These are phyloP conservation scores for Lateolabrax maculatus DNA, from an alignment of 2,797 vertebrate species.

Conservation along the genomic window DNA sequence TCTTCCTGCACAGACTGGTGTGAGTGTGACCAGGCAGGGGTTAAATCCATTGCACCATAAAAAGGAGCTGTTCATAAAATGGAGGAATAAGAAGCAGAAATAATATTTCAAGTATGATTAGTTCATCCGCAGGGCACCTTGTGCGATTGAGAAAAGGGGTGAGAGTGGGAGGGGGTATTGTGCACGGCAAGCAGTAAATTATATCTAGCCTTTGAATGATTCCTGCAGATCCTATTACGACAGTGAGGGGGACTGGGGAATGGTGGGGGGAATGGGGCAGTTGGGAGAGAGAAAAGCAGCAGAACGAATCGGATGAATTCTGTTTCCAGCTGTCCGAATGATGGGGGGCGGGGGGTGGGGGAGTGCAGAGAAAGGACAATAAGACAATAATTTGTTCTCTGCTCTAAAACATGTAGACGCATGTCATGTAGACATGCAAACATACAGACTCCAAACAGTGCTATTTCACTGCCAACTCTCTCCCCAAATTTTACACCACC, in stretches of 20 bases:
- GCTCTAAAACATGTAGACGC: conserved; percentile 73
- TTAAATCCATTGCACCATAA: conserved; percentile 90
- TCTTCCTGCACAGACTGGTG: conserved; percentile 54
- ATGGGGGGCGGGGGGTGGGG: conserved; percentile 61
- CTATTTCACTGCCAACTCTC: conserved; percentile 35
- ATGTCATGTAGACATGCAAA: conserved; percentile 64
- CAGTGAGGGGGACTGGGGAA: conserved; percentile 78
- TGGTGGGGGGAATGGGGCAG: conserved; percentile 71
- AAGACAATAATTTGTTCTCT: conserved; percentile 80
- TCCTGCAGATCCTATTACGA: conserved; percentile 92
- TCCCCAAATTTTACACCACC: conserved; percentile 48
- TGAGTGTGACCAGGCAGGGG: conserved; percentile 82
- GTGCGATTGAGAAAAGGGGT: conserved; percentile 84
- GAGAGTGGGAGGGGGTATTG: conserved; percentile 82
- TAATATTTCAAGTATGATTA: conserved; percentile 93
- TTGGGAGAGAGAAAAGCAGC: conserved; percentile 85
- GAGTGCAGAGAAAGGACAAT: conserved; percentile 75
- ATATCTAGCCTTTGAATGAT: conserved; percentile 93
- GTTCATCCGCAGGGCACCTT: conserved; percentile 92
- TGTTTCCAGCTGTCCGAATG: conserved; percentile 87
- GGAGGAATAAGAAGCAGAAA: conserved; percentile 91
- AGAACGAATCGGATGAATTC: conserved; percentile 91
- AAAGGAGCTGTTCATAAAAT: conserved; percentile 90
- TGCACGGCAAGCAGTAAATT: conserved; percentile 90
- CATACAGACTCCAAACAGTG: conserved; percentile 64